Percentiles rank a stretch among this genome's conserved stretches.
phyloP scores from a whole-genome alignment of 2,888 invertebrate species.

The Eupsilia transversa region DNA sequence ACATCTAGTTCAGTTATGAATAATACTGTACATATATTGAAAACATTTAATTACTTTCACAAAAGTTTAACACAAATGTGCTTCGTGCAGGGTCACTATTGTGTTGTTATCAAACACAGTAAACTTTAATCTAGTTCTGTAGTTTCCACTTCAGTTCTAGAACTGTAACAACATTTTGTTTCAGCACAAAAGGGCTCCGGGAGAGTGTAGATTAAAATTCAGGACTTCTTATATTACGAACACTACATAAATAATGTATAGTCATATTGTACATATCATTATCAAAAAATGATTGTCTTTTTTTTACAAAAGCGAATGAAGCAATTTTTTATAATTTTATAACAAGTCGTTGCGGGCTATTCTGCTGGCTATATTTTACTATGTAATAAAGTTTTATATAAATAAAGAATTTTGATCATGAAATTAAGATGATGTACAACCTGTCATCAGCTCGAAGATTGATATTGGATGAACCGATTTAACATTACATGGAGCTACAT shows the following conservation, averaged over 20 bases:
- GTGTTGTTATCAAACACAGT: conserved; percentile 41
- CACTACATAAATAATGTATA: conserved; percentile 61
- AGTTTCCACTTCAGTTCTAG: conserved; percentile 60
- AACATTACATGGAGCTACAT: conserved; percentile 84
- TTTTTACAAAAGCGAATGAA: conserved; percentile 51
- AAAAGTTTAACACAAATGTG: conserved; percentile 41
- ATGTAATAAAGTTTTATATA: conserved; percentile 86
- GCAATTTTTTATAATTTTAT: conserved; percentile 62
- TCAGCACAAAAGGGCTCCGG: conserved; percentile 85
- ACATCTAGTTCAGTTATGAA: conserved; percentile 52
- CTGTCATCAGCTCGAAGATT: conserved; percentile 83
- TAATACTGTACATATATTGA: conserved; percentile 70
- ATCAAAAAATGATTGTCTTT: conserved; percentile 48
- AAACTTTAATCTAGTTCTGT: conserved; percentile 35
- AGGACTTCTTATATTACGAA: conserved; percentile 70
- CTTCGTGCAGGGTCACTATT: conserved; percentile 63
- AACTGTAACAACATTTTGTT: conserved; percentile 83
- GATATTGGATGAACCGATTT: conserved; percentile 77
- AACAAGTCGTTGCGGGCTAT: conserved; percentile 62
- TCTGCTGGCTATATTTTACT: conserved; percentile 71
- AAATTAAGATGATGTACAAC: conserved; percentile 74
- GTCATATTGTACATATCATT: conserved; percentile 57
- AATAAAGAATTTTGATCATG: conserved; percentile 81
- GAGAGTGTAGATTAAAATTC: conserved; percentile 79
- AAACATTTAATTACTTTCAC: conserved; percentile 45